Conservation (phyloP, 2,113 vertebrate genomes). For the Malurus alboscapulatus region DNA sequence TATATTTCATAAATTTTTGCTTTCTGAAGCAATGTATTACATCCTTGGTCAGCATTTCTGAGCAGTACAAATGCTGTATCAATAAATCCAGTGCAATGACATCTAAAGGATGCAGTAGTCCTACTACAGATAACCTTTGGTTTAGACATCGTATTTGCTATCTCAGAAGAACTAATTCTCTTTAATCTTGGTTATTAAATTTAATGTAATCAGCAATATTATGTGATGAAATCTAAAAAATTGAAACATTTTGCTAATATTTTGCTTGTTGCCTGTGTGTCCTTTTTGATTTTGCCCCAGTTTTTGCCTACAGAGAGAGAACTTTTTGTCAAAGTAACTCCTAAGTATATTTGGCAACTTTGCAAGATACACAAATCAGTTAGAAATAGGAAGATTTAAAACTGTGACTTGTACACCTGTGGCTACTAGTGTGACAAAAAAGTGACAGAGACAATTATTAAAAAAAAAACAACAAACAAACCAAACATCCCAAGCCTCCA, state of each 20-base stretch:
- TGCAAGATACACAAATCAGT: background rate
- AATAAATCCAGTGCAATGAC: slow-evolving; percentile 1
- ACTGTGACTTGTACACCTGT: background rate
- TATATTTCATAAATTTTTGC: slow-evolving; percentile 30
- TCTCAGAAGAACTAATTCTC: background rate
- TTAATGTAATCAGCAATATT: background rate
- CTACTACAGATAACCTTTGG: background rate
- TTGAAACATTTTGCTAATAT: background rate
- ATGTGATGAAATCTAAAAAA: background rate
- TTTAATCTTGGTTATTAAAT: background rate
- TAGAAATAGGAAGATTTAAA: background rate
- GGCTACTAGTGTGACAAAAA: background rate
- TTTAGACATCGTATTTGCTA: background rate
- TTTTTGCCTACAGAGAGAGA: background rate
- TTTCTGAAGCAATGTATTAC: slow-evolving; percentile 20
- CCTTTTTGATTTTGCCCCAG: background rate
- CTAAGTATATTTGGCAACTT: background rate
- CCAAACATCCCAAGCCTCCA: fast-evolving
- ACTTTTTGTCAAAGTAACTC: background rate
- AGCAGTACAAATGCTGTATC: background rate
- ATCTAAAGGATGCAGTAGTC: background rate
- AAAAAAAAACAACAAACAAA: background rate
- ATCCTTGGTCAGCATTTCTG: slow-evolving; percentile 12
- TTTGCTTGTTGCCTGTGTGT: background rate
- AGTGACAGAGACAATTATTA: background rate